Evolutionary conservation across 2,113 vertebrate genomes (phyloP).

Genomic region (Ahaetulla prasina): DNA sequence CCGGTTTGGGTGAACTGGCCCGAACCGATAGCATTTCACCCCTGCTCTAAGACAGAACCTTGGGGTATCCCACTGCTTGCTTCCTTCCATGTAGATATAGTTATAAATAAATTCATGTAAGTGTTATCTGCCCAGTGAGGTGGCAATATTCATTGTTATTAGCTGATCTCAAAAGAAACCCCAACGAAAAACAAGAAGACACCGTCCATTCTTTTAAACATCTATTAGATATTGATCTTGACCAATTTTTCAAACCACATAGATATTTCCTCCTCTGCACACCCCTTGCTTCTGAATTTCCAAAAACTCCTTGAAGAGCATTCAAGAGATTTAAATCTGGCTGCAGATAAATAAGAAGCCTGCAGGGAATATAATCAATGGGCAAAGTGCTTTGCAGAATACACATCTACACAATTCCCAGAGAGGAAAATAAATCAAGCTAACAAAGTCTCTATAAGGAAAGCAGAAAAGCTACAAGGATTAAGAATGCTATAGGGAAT

Average conservation of each 20-base stretch:
- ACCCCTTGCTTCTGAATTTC: background rate
- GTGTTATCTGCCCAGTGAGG: background rate
- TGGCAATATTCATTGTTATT: background rate
- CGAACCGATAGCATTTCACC: no score
- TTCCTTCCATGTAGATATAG: no score
- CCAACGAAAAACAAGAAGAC: background rate
- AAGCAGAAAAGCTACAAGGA: background rate
- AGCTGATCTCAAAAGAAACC: background rate
- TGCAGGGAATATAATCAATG: background rate
- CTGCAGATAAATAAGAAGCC: background rate
- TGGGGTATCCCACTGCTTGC: no score
- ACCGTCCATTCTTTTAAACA: background rate
- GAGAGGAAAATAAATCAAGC: background rate
- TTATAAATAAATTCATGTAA: background rate
- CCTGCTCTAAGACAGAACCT: no score
- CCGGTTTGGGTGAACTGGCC: no score
- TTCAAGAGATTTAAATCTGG: background rate
- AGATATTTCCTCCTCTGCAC: background rate
- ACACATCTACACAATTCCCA: background rate
- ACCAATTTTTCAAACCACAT: background rate
- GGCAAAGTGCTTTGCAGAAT: background rate
- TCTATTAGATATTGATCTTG: background rate
- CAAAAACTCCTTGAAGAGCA: background rate
- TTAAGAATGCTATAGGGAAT: background rate
- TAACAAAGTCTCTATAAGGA: background rate